These are phyloP conservation scores for Tauraco erythrolophus DNA, from an alignment of 2,113 vertebrate species.

Conservation along the genomic window DNA sequence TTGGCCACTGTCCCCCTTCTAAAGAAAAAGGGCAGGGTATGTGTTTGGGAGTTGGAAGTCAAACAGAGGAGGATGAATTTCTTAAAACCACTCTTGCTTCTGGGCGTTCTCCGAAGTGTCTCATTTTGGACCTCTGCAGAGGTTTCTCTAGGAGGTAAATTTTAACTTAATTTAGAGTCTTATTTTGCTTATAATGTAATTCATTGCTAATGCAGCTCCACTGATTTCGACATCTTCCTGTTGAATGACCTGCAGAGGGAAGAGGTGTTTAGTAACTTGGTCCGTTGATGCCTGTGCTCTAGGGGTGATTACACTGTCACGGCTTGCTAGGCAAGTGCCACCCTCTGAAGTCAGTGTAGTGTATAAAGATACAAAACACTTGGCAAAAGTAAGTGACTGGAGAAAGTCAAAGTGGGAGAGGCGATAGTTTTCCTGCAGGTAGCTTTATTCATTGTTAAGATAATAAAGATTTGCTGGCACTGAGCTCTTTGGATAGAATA, in stretches of 20 bases:
- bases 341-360: background rate
- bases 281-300: background rate
- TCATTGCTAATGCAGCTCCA: background rate
- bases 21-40: background rate
- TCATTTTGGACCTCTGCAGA: background rate
- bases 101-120: background rate
- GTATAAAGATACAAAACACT: background rate
- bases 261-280: background rate
- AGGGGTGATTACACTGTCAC: background rate
- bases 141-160: slow-evolving; percentile 18
- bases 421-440: background rate
- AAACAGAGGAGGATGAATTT: background rate
- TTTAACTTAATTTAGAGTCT: background rate
- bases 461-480: background rate
- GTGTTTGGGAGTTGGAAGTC: background rate
- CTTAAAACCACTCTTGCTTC: background rate
- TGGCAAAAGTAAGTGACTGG: background rate
- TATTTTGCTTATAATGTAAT: background rate
- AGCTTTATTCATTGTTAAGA: background rate
- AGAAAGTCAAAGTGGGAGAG: background rate
- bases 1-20: background rate
- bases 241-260: background rate
- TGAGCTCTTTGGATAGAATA: background rate
- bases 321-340: background rate
- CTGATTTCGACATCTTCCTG: background rate